Base-by-base conservation (phyloP, 2,888 invertebrate species). In the Pseudoips prasinana region DNA sequence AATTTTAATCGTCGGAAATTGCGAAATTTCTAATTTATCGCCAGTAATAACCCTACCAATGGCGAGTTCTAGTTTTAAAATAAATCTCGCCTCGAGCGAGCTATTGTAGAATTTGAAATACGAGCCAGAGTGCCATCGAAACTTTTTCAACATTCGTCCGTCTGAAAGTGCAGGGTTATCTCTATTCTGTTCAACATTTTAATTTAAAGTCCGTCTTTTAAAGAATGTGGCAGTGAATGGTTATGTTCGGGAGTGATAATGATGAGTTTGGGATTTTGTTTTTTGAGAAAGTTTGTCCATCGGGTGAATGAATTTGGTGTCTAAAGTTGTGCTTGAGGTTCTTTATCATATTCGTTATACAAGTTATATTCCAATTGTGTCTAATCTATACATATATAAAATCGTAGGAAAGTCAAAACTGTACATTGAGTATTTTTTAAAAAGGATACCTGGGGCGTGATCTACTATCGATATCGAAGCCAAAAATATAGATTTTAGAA, bases 31-130 rank as follows among this genome's bases (percentile, higher is more conserved):
- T 51, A 51, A 56, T 55, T 51, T 55, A 58, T 55, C 28, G 39
- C 32, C 42, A 33, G 33, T 42, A 50, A 58, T 50, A 58, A 50
- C 52, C 39, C 39, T 50, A 43, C 29, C 41, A 38, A 39, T 48
- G 43, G 28, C 22, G 43, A 45, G 36, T 50, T 48, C 58, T 52
- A 50, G 47, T 60, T 57, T 54, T 37, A 46, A 58, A 60, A 58
- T 58, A 58, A 60, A 58, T 58, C 55, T 46, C 44, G 30, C 20
- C 33, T 26, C 33, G 37, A 37, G 44, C 39, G 28, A 30, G 53
- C 57, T 46, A 56, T 59, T 57, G 57, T 56, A 52, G 44, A 58
- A 57, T 66, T 66, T 64, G 59, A 67, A 67, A 66, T 64, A 63
- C 58, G 52, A 53, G 46, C 39, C 38, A 33, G 53, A 61, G 65